phyloP scores from a whole-genome alignment of 2,797 vertebrate genomes.

The Pipistrellus pygmaeus region DNA sequence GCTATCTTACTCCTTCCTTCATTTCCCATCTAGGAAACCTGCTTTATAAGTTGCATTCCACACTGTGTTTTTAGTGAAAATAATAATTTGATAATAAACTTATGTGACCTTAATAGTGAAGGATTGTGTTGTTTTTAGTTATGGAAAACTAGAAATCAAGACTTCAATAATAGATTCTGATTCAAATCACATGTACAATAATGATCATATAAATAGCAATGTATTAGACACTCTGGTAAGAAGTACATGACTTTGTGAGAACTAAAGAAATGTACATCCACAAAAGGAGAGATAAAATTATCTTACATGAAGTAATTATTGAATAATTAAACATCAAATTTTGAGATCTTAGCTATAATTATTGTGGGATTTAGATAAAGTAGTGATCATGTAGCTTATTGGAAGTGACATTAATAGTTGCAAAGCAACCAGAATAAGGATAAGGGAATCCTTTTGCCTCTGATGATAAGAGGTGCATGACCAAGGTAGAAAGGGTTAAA shows the following conservation, averaged over 20 bases:
- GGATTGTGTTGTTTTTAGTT: background rate
- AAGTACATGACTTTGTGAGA: background rate
- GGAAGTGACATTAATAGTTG: background rate
- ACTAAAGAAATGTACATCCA: background rate
- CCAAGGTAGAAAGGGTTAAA: background rate
- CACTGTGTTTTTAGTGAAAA: background rate
- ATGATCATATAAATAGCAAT: background rate
- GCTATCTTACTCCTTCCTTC: background rate
- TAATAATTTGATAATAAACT: background rate
- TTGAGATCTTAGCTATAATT: background rate
- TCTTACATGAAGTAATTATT: background rate
- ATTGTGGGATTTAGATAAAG: conserved; percentile 12
- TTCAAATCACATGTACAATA: background rate
- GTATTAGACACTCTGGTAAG: background rate
- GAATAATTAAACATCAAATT: background rate
- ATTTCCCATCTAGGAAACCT: background rate
- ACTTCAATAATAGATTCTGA: background rate
- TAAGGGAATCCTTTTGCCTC: background rate
- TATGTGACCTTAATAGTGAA: background rate
- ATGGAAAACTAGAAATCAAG: background rate
- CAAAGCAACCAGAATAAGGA: background rate
- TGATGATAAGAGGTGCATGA: background rate
- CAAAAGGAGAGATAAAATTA: background rate
- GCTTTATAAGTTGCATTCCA: background rate
- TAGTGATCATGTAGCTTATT: background rate